A percentile compares a stretch with the other conserved stretches of the same genome.
Conservation (phyloP, 2,888 invertebrate species). For the Synergus laeviventris region DNA sequence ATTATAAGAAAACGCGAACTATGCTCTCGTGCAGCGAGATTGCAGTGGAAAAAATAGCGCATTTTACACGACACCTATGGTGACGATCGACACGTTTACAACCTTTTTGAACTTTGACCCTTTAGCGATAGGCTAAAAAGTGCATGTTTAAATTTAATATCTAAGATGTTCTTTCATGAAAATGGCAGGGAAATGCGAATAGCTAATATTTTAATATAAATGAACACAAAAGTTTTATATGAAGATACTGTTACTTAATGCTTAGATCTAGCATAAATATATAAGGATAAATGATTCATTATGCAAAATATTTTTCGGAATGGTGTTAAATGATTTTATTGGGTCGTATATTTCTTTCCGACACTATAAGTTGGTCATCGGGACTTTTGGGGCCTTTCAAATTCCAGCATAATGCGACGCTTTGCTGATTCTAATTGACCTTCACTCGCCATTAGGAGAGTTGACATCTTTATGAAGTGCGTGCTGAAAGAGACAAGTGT, state of each 20-base stretch:
- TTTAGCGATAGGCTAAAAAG: no score
- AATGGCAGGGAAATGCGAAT: no score
- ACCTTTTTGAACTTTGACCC: no score
- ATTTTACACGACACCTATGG: conserved; percentile 29
- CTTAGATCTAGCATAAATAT: neutral
- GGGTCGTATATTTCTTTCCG: conserved; percentile 28
- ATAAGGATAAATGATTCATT: conserved; percentile 15
- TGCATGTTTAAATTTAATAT: no score
- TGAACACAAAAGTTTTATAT: no score
- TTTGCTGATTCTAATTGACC: conserved; percentile 36
- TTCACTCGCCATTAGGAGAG: conserved; percentile 35
- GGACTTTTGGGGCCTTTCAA: conserved; percentile 22
- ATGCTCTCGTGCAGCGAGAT: conserved; percentile 8
- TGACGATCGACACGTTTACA: no score
- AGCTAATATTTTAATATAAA: no score
- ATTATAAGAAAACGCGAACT: conserved; percentile 34
- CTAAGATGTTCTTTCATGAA: no score
- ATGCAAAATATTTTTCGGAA: conserved; percentile 20
- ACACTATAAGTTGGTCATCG: conserved; percentile 9
- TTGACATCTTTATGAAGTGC: conserved; percentile 39
- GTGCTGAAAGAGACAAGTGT: conserved; percentile 28
- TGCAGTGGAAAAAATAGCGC: conserved; percentile 2
- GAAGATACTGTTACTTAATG: neutral
- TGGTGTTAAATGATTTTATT: conserved; percentile 33
- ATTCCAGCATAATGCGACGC: conserved; percentile 36